Base-by-base conservation (phyloP, 2,888 invertebrate species). In the Pomacea canaliculata region DNA sequence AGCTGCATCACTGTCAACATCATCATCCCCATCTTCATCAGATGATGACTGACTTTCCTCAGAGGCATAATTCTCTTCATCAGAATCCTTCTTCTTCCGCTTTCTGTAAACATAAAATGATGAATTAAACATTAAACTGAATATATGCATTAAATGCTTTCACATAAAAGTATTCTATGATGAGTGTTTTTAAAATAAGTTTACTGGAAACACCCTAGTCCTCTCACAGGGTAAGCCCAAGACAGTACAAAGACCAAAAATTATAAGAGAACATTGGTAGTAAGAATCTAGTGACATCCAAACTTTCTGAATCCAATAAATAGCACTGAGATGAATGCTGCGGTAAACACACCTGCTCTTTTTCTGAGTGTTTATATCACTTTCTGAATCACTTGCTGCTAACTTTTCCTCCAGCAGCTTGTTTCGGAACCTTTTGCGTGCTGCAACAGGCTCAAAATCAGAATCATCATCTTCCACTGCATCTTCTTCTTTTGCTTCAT, bases 401-500 rank as follows among this genome's bases (percentile, higher is more conserved):
- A 86, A 66, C 66, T 87, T 86, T 23, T 84, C 83, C 77, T 84
- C 85, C 13, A 86, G 79, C 7, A 86, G 78, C 49, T 82, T 82
- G 71, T 75, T 81, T 23, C 80, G 79, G 0, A 83, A 72, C 48
- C 76, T 70, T 62, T 74, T 80, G 46, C 63, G 60, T 13, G 60
- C 19, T 18, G 12, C n/a, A 5, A 16, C 37, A 2, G 27, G 66
- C 46, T 80, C 80, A 62, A 79, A 75, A 51, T 79, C 80, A n/a
- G 73, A 73, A 59, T 78, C 76, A 51, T 76, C 79, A 49, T 78
- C 66, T 59, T 79, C 80, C 27, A 77, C 70, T 66, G 81, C 76
- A 9, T 77, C 79, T 70, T 79, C 79, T 19, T 83, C 74, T 19
- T 87, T 71, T 85, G 88, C 79, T 88, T 89, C 37, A 86, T 90